Evolutionary conservation across 2,113 vertebrate genomes (phyloP), one percentile per base, ranked within the genome.

Genomic region (Psammodynastes pulverulentus): DNA sequence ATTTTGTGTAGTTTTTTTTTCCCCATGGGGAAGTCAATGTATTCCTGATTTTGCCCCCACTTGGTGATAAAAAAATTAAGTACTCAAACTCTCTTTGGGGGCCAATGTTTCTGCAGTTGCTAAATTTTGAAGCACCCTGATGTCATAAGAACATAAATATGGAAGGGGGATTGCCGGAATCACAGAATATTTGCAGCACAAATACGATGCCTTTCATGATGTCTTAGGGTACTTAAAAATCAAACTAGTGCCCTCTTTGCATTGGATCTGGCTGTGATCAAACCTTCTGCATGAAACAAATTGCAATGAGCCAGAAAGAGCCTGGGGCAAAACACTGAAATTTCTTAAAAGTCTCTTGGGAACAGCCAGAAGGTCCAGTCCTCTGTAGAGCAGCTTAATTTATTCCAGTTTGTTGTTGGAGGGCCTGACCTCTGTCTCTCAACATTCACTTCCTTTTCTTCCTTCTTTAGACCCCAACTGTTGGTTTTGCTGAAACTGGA

Each of bases 401-500:
- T 52, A 1, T 85, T 23, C 91, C 29, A 84, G 2, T n/a, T 79
- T n/a, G 9, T 48, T 62, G 45, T 49, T 1, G 46, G 39, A 48
- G 91, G 86, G 39, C 91, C 7, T 9, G 72, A 21, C 17, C 34
- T 43, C 17, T 39, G 72, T 43, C 72, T 9, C 39, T 43, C 91
- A 43, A 43, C 9, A 79, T 79, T 8, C 34, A 1, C 34, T 56
- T 12, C 2, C 0, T n/a, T 39, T 84, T n/a, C 54, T 48, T 84
- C 79, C 94, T 72, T 39, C 67, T 34, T 2, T 94, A 99, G 99
- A 94, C 99, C 99, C 91, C 99, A 99, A 97, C 95, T 99, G 93
- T 93, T 99, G 93, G 99, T 99, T 92, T 97, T 99, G 94, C 94
- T 99, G 94, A 99, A 99, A 96, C 96, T 99, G 84, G 99, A 99